Percentiles rank a stretch among this genome's conserved stretches.
Conservation (phyloP, 2,113 vertebrate genomes). For the Garra rufa region DNA sequence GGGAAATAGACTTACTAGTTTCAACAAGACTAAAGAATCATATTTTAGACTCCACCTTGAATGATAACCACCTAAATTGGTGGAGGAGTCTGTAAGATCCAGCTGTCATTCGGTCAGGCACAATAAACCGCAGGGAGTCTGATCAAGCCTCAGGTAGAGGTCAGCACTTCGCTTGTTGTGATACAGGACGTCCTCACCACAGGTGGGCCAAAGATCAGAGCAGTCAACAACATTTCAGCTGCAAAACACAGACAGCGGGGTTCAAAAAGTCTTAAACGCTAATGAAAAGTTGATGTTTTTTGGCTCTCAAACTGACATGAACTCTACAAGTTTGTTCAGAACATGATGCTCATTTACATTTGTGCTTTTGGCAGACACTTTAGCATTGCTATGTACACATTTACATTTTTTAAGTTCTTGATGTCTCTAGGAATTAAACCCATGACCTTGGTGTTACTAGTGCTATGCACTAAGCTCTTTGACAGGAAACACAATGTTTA, state of each 20-base stretch:
- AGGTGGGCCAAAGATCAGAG: background rate
- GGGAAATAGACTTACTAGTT: background rate
- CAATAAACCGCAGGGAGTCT: slow-evolving; percentile 1
- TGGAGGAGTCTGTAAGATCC: background rate
- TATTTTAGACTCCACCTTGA: background rate
- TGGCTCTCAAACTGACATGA: background rate
- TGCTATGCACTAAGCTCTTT: background rate
- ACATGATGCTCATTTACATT: background rate
- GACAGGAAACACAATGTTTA: background rate
- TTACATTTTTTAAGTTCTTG: background rate
- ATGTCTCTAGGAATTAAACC: background rate
- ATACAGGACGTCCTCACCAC: slow-evolving; percentile 2
- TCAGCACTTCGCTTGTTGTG: background rate
- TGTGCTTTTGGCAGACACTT: background rate
- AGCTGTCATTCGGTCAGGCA: background rate
- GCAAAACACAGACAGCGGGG: background rate
- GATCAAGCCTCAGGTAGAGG: background rate
- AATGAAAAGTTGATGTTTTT: background rate
- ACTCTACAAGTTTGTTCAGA: background rate
- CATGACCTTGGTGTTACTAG: background rate
- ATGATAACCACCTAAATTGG: background rate
- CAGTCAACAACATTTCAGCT: background rate
- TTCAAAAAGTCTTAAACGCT: background rate
- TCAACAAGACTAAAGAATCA: background rate
- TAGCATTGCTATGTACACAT: background rate